Base-by-base conservation (phyloP, 2,888 invertebrate species). In the Steinernema scapterisci region DNA sequence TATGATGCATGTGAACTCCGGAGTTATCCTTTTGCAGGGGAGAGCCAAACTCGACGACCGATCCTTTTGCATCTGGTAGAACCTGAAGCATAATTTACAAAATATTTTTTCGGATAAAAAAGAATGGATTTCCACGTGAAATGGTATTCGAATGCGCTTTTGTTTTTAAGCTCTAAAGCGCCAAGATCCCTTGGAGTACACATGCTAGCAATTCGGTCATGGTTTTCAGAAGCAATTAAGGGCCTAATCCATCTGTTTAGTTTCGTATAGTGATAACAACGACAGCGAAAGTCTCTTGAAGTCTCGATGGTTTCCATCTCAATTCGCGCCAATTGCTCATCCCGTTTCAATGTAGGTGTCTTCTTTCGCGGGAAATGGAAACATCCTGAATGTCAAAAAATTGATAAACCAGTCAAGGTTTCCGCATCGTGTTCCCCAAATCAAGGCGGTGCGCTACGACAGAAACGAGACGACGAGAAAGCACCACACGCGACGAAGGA, bases 21-120 rank as follows among this genome's bases (percentile, higher is more conserved):
- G 97, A 97, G 88, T 99, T 99, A 88, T 99, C 97, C 88, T 99
- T 99, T 87, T 95, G 93, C 83, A 97, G 90, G 0, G 92, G 91
- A 75, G 92, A 93, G 88, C 97, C 91, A 76, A 94, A 92, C 88
- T 97, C 93, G 43, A 99, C 88, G 0, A 97, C 89, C 73, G 93
- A 91, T 0, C 96, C 96, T 2, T 79, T 73, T 6, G 80, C 81
- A 87, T 93, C 92, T 0, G 95, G 93, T 88, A 92, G 91, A 9
- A 94, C 93, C 93, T 93, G 78, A 3, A 90, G 73, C n/a, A n/a
- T n/a, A n/a, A n/a, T n/a, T n/a, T n/a, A n/a, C n/a, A n/a, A n/a
- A n/a, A n/a, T n/a, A n/a, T n/a, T n/a, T n/a, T n/a, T n/a, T n/a
- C n/a, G n/a, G n/a, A n/a, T n/a, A n/a, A n/a, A n/a, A n/a, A n/a